These are phyloP conservation scores for Ophioninae sp. DNA, from an alignment of 2,888 invertebrate genomes.

Conservation along the genomic window DNA sequence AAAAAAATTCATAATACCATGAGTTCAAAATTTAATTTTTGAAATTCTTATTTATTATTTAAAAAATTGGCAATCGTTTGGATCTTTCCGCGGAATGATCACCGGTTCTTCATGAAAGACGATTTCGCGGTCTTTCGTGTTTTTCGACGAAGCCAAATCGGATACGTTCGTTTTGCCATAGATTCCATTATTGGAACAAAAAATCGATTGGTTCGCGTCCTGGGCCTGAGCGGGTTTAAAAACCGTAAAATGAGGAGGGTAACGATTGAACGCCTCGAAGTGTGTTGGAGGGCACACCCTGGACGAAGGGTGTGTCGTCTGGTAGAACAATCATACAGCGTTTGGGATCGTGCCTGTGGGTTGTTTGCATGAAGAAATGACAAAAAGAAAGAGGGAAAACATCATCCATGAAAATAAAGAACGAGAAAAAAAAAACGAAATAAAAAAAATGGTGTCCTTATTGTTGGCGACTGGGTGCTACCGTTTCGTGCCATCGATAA, in stretches of 20 bases:
- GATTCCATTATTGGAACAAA: background rate
- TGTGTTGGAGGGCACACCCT: conserved; percentile 17
- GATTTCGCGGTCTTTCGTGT: no score
- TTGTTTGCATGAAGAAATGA: conserved; percentile 14
- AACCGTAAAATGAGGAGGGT: background rate
- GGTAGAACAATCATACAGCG: conserved; percentile 33
- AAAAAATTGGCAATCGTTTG: no score
- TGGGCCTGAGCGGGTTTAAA: background rate
- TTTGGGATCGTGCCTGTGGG: background rate
- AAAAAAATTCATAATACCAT: no score
- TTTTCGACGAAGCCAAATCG: no score
- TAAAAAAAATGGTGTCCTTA: conserved; percentile 49
- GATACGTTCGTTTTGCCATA: background rate
- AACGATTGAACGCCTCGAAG: background rate
- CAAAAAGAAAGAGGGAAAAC: background rate
- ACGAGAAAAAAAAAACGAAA: background rate
- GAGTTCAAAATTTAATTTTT: no score
- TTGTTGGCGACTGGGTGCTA: conserved; percentile 37
- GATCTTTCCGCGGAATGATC: no score
- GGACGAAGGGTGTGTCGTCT: conserved; percentile 6
- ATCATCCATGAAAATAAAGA: background rate
- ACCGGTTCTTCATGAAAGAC: no score
- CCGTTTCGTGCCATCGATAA: conserved; percentile 29
- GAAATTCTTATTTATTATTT: no score
- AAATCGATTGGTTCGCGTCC: background rate